Conservation (phyloP, 2,888 invertebrate species). For the Leucoptera coffeella region DNA sequence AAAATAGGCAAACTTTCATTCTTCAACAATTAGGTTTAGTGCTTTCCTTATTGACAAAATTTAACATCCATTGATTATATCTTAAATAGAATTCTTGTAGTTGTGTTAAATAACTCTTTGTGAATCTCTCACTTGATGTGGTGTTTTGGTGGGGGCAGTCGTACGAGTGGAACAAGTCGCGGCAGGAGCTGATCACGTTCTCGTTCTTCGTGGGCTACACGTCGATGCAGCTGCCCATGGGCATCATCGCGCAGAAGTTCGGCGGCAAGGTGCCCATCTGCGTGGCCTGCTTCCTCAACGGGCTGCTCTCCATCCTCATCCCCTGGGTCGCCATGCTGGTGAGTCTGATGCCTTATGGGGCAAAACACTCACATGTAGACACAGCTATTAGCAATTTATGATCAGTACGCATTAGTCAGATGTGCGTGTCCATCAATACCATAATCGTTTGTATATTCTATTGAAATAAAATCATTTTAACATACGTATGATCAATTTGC, state of each 20-base stretch:
- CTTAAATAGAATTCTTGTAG: background rate
- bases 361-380: too few species aligned
- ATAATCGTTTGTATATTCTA: too few species aligned
- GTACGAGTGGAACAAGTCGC: constrained; percentile 23
- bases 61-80: background rate
- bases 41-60: background rate
- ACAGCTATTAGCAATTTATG: too few species aligned
- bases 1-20: background rate
- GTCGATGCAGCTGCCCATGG: constrained; percentile 45
- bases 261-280: constrained; percentile 55
- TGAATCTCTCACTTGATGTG: background rate
- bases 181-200: constrained; percentile 29
- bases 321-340: constrained; percentile 26
- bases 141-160: constrained; percentile 13
- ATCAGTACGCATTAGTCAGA: too few species aligned
- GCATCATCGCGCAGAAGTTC: constrained; percentile 51
- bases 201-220: constrained; percentile 53
- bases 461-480: too few species aligned
- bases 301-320: constrained; percentile 17
- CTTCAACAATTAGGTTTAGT: background rate
- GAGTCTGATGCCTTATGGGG: too few species aligned
- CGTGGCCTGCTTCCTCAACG: constrained; percentile 24
- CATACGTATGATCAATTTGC: too few species aligned
- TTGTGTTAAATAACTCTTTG: background rate
- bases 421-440: too few species aligned